Percentiles rank a stretch among this genome's conserved stretches.
phyloP scores from a whole-genome alignment of 23 tunicate species.

The Halocynthia aurantium region DNA sequence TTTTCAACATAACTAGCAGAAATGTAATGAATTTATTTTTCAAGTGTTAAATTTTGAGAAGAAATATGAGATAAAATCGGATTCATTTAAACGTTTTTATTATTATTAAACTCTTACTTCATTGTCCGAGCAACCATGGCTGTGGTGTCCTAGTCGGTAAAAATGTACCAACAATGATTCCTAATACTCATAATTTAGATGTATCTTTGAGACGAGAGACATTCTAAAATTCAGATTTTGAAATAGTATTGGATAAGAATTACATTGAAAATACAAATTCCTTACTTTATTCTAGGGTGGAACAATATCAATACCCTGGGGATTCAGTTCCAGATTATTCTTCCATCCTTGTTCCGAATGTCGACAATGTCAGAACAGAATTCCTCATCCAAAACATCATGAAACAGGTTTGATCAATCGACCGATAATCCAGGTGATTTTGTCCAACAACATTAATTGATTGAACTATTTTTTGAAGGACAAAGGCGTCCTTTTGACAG shows the following conservation, averaged over 20 bases:
- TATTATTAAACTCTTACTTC: too few species aligned
- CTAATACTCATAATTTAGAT: too few species aligned
- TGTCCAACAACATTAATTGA: too few species aligned
- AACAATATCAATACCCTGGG: conserved; percentile 48
- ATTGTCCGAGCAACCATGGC: too few species aligned
- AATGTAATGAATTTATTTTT: too few species aligned
- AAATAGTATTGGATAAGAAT: not conserved
- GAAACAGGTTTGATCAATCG: conserved; percentile 48
- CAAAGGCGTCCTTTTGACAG: conserved; percentile 70
- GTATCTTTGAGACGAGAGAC: not conserved
- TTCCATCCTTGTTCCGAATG: conserved; percentile 71
- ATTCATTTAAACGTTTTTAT: too few species aligned
- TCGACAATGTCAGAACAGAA: conserved; percentile 79
- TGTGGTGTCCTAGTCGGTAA: too few species aligned
- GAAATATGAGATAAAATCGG: too few species aligned
- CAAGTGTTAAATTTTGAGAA: too few species aligned
- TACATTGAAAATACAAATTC: not conserved
- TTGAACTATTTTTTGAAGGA: conserved; percentile 15
- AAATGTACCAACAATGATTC: too few species aligned
- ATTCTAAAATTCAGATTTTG: not conserved
- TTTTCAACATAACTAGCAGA: too few species aligned
- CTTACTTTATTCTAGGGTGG: conserved; percentile 69
- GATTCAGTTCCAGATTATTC: conserved; percentile 64
- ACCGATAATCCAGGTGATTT: too few species aligned
- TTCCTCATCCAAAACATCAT: conserved; percentile 53